Conservation (phyloP, 2,797 vertebrate species). For the Poecile montanus region DNA sequence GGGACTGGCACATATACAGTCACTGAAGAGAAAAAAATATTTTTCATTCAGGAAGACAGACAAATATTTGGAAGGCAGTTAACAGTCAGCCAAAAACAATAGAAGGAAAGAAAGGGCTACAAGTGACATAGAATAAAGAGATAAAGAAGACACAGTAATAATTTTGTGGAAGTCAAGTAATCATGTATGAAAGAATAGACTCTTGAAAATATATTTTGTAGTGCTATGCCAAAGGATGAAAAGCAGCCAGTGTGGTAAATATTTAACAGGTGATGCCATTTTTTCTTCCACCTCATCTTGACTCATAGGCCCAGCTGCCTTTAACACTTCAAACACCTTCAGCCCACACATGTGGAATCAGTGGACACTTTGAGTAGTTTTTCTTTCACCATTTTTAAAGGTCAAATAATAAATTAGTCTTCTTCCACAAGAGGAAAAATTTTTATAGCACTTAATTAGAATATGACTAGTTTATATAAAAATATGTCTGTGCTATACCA, state of each 20-base stretch:
- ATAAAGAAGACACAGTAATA: background rate
- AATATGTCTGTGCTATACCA: background rate
- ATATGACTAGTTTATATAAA: background rate
- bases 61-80: background rate
- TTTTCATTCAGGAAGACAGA: background rate
- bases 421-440: accelerated
- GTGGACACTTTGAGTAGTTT: background rate
- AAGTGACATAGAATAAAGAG: background rate
- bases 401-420: background rate
- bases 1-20: background rate
- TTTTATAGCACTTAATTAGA: background rate
- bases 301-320: background rate
- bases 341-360: background rate
- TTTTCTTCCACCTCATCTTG: background rate
- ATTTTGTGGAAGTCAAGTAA: background rate
- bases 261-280: background rate
- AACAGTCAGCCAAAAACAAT: background rate
- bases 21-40: background rate
- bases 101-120: background rate
- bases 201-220: background rate
- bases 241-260: background rate
- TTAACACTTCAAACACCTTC: background rate
- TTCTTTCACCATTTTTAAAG: background rate
- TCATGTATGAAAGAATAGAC: background rate
- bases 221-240: background rate